Evolutionary conservation across 2,888 invertebrate species (phyloP).

Genomic region (Cloeon dipterum): DNA sequence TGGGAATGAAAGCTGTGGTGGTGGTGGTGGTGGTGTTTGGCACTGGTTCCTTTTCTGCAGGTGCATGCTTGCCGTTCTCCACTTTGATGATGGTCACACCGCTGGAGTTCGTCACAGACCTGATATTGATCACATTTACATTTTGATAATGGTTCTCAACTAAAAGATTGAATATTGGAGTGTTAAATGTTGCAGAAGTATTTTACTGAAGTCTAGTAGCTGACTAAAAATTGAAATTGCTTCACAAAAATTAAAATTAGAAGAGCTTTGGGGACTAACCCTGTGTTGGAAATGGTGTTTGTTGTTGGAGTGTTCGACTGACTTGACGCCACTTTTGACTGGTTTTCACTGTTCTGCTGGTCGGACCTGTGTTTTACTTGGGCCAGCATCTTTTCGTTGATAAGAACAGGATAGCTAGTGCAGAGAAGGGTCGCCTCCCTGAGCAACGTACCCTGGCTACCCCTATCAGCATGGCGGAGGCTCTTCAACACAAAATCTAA

Average conservation of each 20-base stretch:
- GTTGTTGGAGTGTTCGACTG: too few species aligned
- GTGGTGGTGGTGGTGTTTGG: constrained; percentile 1
- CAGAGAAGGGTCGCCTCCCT: constrained; percentile 61
- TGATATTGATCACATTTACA: constrained; percentile 1
- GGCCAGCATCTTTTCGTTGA: constrained; percentile 54
- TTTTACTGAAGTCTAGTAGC: too few species aligned
- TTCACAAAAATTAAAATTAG: neutral
- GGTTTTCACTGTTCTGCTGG: constrained; percentile 8
- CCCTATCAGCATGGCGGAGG: constrained; percentile 43
- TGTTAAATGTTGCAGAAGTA: too few species aligned
- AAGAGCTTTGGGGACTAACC: neutral
- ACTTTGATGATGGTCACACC: constrained; percentile 63
- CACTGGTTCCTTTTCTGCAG: neutral
- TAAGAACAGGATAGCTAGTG: constrained; percentile 54
- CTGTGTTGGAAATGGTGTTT: too few species aligned
- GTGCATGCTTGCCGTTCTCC: constrained; percentile 20
- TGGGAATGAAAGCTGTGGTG: too few species aligned
- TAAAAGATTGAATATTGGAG: too few species aligned
- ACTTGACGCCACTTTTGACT: too few species aligned
- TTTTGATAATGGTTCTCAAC: too few species aligned
- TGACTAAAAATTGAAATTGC: too few species aligned
- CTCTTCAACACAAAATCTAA: constrained; percentile 59
- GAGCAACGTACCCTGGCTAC: constrained; percentile 47
- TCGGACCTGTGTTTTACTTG: constrained; percentile 33
- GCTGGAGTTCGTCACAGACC: constrained; percentile 34